phyloP scores from a whole-genome alignment of 2,888 invertebrate genomes.

The Bombylius major region DNA sequence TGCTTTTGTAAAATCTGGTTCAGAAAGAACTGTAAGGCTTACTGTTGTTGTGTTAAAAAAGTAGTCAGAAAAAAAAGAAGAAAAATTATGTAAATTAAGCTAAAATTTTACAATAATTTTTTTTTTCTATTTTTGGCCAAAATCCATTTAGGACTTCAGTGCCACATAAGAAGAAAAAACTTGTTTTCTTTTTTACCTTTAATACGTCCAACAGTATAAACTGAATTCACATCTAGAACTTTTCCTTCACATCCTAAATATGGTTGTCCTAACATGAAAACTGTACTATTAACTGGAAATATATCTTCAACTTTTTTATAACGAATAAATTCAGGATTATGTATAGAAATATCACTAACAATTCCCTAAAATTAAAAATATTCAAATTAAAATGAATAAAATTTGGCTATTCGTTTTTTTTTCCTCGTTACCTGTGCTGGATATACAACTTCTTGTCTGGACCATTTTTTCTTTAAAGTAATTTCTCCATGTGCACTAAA shows the following conservation, averaged over 20 bases:
- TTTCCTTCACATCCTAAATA: constrained; percentile 71
- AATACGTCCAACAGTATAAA: constrained; percentile 29
- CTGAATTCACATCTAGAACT: constrained; percentile 40
- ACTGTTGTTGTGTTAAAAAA: constrained; percentile 17
- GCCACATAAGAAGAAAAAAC: no score
- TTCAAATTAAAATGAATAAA: background rate
- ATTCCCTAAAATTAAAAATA: constrained; percentile 7
- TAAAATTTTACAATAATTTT: no score
- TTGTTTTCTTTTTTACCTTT: constrained; percentile 20
- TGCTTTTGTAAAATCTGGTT: constrained; percentile 25
- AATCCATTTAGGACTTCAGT: background rate
- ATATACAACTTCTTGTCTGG: constrained; percentile 45
- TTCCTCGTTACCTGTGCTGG: constrained; percentile 37
- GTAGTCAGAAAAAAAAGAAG: background rate
- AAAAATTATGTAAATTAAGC: no score
- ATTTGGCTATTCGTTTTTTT: no score
- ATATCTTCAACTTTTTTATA: constrained; percentile 40
- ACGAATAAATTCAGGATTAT: constrained; percentile 32
- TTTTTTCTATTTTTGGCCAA: background rate
- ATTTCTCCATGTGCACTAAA: constrained; percentile 49
- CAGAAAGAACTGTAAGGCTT: constrained; percentile 25
- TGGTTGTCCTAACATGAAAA: constrained; percentile 67
- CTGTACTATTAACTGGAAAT: constrained; percentile 51
- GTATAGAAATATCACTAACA: constrained; percentile 22
- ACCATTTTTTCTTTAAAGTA: constrained; percentile 61